phyloP scores from a whole-genome alignment of 2,797 vertebrate genomes.

The Garrulus glandarius region DNA sequence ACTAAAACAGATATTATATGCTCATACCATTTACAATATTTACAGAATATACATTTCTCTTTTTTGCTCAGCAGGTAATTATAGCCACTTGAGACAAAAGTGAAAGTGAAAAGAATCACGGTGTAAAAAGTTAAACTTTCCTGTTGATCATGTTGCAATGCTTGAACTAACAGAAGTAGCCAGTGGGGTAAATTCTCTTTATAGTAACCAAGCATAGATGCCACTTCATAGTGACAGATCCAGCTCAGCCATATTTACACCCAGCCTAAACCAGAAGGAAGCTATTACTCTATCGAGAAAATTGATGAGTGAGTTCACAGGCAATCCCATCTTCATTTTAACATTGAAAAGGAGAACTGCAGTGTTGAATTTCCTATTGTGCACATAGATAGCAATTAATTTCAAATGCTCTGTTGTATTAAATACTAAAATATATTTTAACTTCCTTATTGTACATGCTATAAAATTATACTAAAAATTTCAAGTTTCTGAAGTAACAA shows the following conservation, averaged over 20 bases:
- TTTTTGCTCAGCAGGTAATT: constrained; percentile 14
- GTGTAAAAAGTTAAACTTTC: not conserved
- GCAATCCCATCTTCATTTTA: not conserved
- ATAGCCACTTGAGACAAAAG: constrained; percentile 35
- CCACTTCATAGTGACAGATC: not conserved
- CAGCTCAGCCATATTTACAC: not conserved
- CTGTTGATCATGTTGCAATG: not conserved
- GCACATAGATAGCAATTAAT: constrained; percentile 34
- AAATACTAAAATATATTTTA: constrained; percentile 71
- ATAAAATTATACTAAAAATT: constrained; percentile 71
- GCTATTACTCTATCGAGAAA: not conserved
- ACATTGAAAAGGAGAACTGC: not conserved
- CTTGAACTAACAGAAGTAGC: not conserved
- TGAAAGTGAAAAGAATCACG: constrained; percentile 11
- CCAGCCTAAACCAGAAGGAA: not conserved
- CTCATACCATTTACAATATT: constrained; percentile 44
- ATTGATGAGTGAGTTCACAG: not conserved
- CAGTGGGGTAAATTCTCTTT: not conserved
- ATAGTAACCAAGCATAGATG: not conserved
- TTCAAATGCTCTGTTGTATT: constrained; percentile 40
- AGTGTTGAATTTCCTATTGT: constrained; percentile 15
- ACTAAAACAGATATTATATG: constrained; percentile 19
- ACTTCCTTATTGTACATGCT: constrained; percentile 66
- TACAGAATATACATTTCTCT: constrained; percentile 48
- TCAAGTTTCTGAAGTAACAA: constrained; percentile 58